phyloP scores from a whole-genome alignment of 2,888 invertebrate genomes.

The Slavum lentiscoides region DNA sequence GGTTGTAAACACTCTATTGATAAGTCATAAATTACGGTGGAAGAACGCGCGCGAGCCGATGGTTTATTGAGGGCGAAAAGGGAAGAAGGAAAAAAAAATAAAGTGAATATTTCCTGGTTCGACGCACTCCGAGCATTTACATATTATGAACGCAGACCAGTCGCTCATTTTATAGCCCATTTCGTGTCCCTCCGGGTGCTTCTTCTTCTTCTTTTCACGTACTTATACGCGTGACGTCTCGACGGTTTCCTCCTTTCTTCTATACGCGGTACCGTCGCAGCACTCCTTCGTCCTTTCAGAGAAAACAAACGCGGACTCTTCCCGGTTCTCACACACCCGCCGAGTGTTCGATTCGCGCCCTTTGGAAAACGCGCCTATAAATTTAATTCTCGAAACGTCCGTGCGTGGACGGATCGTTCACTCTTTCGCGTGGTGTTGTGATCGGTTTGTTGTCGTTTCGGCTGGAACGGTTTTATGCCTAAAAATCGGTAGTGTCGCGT shows the following conservation, averaged over 20 bases:
- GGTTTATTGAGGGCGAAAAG: constrained; percentile 29
- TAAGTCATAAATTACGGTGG: constrained; percentile 49
- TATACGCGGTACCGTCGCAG: background rate
- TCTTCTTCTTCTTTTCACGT: background rate
- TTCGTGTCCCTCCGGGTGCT: constrained; percentile 11
- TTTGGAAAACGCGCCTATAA: no score
- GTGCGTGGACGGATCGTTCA: no score
- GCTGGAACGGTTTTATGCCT: no score
- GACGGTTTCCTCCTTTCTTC: constrained; percentile 13
- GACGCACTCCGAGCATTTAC: constrained; percentile 49
- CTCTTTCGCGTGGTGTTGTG: no score
- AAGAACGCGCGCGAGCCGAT: constrained; percentile 12
- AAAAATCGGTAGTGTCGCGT: no score
- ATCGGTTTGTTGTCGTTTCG: no score
- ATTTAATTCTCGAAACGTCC: no score
- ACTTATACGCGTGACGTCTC: no score
- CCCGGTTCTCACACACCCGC: no score
- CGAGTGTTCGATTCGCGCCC: no score
- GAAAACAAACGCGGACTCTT: no score
- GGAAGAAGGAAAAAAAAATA: constrained; percentile 9
- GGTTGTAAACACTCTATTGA: constrained; percentile 52
- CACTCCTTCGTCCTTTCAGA: no score
- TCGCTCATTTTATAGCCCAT: background rate
- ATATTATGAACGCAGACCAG: constrained; percentile 6
- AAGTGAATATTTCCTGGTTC: constrained; percentile 52